Evolutionary conservation across 2,113 vertebrate species (phyloP), one percentile per base, ranked within the genome.

Genomic region (Philantomba maxwellii): DNA sequence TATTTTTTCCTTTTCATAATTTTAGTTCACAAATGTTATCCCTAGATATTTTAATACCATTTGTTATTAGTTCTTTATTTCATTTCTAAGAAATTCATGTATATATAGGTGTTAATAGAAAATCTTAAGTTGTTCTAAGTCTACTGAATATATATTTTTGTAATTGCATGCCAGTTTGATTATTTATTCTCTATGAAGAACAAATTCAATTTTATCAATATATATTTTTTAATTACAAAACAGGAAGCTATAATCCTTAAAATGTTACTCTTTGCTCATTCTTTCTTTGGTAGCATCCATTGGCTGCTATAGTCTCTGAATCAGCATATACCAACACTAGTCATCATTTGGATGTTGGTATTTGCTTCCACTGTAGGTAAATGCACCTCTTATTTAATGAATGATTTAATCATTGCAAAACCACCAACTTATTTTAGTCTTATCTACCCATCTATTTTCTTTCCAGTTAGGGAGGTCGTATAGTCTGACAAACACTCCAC

Each of bases 291-390:
- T 8, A 53, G 11, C 30, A n/a, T 19, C 25, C 45, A 64, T 6
- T 36, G 1, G 6, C 6, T 58, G 0, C 14, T 30, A 0, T 12
- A 2, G 36, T 15, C 28, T 82, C 13, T 66, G 26, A 84, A n/a
- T 49, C 77, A 43, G 33, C 15, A 66, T 25, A 36, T 17, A 58
- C 17, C 25, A 60, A 16, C 7, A 51, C 6, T 57, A 15, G 53
- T 39, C 10, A 86, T 45, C 66, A 43, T 64, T 26, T 80, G 17
- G 30, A 30, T 66, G 33, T 19, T 51, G 14, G 11, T 45, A 1
- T 58, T 66, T 51, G 12, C 51, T 75, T 25, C 73, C 43, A 33
- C 13, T 25, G 4, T 51, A 51, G 16, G 5, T 85, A 95, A 89
- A 30, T 15, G 19, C 14, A 94, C 5, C 21, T 55, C 45, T 70